phyloP scores from a whole-genome alignment of 2,797 vertebrate genomes.

The Hafferia zeledoni region DNA sequence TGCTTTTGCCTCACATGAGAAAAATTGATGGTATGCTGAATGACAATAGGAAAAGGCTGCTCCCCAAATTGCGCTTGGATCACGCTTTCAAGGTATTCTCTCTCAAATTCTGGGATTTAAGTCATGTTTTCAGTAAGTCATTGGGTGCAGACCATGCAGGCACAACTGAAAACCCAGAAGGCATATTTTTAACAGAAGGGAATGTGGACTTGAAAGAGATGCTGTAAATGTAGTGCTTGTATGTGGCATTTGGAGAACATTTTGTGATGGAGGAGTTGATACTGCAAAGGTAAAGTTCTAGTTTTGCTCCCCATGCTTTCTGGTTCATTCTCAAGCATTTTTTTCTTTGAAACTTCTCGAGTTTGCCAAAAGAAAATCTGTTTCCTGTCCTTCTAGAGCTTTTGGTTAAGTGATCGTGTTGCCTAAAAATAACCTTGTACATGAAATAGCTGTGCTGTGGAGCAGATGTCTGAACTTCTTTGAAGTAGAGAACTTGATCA shows the following conservation, averaged over 20 bases:
- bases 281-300: not conserved
- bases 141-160: not conserved
- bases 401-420: not conserved
- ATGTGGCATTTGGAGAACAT: constrained; percentile 7
- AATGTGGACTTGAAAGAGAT: constrained; percentile 26
- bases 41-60: constrained; percentile 91
- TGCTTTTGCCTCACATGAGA: constrained; percentile 95
- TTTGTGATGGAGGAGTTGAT: not conserved
- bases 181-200: not conserved
- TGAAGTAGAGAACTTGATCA: not conserved
- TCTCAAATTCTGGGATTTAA: not conserved
- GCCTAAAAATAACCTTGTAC: not conserved
- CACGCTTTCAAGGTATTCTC: constrained; percentile 90
- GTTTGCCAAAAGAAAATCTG: not conserved
- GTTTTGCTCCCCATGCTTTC: constrained; percentile 11
- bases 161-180: not conserved
- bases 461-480: not conserved
- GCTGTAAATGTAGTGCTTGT: not conserved
- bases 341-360: not conserved
- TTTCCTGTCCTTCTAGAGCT: not conserved
- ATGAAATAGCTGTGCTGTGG: not conserved
- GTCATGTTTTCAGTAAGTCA: not conserved
- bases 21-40: constrained; percentile 94
- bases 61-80: constrained; percentile 90
- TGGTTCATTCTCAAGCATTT: not conserved